Evolutionary conservation across 2,113 vertebrate species (phyloP).

Genomic region (Channa argus): DNA sequence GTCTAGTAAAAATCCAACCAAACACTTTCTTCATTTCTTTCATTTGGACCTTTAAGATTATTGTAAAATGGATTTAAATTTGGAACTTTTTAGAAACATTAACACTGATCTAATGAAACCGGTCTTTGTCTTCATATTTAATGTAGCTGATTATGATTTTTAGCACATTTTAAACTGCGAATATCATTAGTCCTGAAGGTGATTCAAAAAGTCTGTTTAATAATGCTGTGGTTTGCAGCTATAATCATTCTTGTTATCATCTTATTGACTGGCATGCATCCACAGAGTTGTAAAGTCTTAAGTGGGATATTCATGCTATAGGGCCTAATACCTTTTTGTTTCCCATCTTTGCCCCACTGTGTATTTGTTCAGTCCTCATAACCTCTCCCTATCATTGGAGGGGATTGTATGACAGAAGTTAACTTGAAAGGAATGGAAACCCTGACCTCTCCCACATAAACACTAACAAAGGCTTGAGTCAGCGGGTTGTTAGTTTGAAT

Average conservation of each 20-base stretch:
- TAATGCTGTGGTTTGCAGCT: neutral
- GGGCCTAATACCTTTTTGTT: slow-evolving; percentile 18
- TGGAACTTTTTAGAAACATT: neutral
- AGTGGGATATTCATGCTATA: neutral
- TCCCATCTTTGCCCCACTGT: slow-evolving; percentile 17
- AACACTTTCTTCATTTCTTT: slow-evolving; percentile 5
- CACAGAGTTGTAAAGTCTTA: slow-evolving; percentile 24
- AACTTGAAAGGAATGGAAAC: slow-evolving; percentile 75
- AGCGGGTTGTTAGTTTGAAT: slow-evolving; percentile 80
- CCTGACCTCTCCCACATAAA: slow-evolving; percentile 78
- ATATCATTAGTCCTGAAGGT: neutral
- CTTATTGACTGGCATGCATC: neutral
- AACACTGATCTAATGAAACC: neutral
- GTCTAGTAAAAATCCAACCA: neutral
- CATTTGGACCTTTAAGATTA: slow-evolving; percentile 17
- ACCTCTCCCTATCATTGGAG: slow-evolving; percentile 43
- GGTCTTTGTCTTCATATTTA: neutral
- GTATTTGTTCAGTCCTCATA: slow-evolving; percentile 52
- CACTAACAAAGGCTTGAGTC: slow-evolving; percentile 78
- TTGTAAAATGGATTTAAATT: slow-evolving; percentile 6
- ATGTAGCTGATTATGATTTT: neutral
- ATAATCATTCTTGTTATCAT: neutral
- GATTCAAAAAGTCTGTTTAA: slow-evolving; percentile 4
- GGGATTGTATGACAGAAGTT: slow-evolving; percentile 70
- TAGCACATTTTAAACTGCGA: neutral